Base-by-base conservation (phyloP, 2,888 invertebrate species). In the Beris chalybata region DNA sequence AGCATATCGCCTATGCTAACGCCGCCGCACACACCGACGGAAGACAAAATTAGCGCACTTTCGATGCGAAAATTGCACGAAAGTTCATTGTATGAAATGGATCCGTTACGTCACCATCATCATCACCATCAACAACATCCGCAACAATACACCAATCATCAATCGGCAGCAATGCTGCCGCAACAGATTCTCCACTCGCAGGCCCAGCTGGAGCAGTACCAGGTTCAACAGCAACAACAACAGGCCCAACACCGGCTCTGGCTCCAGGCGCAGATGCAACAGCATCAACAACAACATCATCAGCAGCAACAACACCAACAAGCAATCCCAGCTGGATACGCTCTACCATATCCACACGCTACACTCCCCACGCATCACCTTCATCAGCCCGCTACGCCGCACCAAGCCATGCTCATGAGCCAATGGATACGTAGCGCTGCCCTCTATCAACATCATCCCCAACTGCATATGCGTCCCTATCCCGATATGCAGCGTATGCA, bases 381-480 rank as follows among this genome's bases (percentile, higher is more conserved):
- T 22, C 83, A 80, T 54, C 84, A 82, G 45, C 70, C 70, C 43
- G 81, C 83, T 0, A 82, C 83, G 0, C 78, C 77, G 54, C 81
- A 80, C 69, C 82, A 81, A 69, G 87, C 88, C 0, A 82, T 88
- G 75, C 78, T 90, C 43, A 87, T 90, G 76, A 89, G 89, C 74
- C 89, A 90, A 73, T 90, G 89, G 89, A 84, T 91, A 70, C 84
- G 89, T 75, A 89, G 86, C 74, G 89, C 89, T 0, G 87, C 89
- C 0, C 76, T 89, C 44, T 89, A 89, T 73, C 89, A 89, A 69
- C 85, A 85, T 70, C 76, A 75, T 70, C 68, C 67, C 13, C 57
- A 74, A 68, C 66, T 70, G 66, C 73, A 71, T 70, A 73, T 83
- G 66, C 79, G 83, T 72, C 71, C 74, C 45, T 85, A 84, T 72